Evolutionary conservation across 1,140 invertebrate genomes (phyloP), one percentile per base, ranked within the genome.

Genomic region (Magallana gigas): DNA sequence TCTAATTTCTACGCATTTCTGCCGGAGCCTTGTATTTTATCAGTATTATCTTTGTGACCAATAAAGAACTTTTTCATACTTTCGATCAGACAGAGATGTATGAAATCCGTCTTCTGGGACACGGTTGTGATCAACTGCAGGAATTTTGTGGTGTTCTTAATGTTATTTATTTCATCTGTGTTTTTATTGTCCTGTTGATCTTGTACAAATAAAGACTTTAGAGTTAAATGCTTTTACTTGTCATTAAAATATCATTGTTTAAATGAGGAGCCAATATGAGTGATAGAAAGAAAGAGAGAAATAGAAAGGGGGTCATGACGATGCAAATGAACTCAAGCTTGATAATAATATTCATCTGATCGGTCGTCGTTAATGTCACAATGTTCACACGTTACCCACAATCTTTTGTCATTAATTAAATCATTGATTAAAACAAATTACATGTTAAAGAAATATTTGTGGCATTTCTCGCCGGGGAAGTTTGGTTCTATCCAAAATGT

Each of bases 151-250:
- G 68, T 76, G 68, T 76, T 76, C 18, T 29, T 29, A 5, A 29
- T 76, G 68, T 76, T 76, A 76, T 76, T 76, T 76, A 76, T 76
- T 76, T 76, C 12, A 29, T 76, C 3, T n/a, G 23, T 76, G 68
- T 76, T 76, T 23, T 76, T 76, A 18, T 76, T 76, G 68, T 76
- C 23, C 18, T 76, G 68, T 76, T 76, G 18, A 76, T 76, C 4
- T 76, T 29, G 23, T 29, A 12, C 11, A 29, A 76, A 76, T 76
- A 76, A 76, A 76, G 68, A 18, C 68, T 76, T 76, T 76, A 36
- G 4, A 48, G 12, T 76, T 18, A 76, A 76, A 76, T 14, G 23
- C 5, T 29, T 23, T 76, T 29, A 12, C 9, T 29, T 29, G 9
- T 76, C 36, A 9, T 62, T 48, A 48, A 48, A 48, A 48, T 48